Conservation (phyloP, 2,113 vertebrate species). For the Sebastes schlegelii region DNA sequence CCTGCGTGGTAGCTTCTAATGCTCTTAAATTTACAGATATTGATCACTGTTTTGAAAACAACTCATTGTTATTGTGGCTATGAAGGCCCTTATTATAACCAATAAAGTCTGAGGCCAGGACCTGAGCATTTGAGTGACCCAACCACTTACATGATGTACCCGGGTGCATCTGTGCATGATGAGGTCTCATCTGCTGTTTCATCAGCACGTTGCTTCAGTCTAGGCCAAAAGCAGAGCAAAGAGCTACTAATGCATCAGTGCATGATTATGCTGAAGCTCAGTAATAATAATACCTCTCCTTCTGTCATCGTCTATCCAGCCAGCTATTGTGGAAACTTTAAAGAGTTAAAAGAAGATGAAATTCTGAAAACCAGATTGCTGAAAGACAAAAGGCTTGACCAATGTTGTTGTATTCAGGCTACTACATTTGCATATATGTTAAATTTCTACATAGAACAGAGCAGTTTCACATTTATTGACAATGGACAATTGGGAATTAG, state of each 20-base stretch:
- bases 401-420: too few species aligned
- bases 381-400: background rate
- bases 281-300: constrained; percentile 89
- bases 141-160: background rate
- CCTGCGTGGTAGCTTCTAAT: background rate
- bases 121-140: background rate
- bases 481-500: background rate
- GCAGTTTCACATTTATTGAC: background rate
- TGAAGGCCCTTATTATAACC: background rate
- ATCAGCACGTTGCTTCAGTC: constrained; percentile 11
- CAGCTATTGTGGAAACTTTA: constrained; percentile 88
- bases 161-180: constrained; percentile 1
- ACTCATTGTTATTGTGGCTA: background rate
- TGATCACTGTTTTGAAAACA: background rate
- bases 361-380: constrained; percentile 18
- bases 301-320: constrained; percentile 97
- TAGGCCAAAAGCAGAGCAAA: constrained; percentile 17
- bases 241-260: constrained; percentile 71
- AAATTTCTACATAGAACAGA: background rate
- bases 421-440: background rate
- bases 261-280: constrained; percentile 37
- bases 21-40: background rate
- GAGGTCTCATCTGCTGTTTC: background rate
- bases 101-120: background rate
- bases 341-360: constrained; percentile 30